Conservation (phyloP, 1,140 invertebrate species). For the Solenopsis fugax region DNA sequence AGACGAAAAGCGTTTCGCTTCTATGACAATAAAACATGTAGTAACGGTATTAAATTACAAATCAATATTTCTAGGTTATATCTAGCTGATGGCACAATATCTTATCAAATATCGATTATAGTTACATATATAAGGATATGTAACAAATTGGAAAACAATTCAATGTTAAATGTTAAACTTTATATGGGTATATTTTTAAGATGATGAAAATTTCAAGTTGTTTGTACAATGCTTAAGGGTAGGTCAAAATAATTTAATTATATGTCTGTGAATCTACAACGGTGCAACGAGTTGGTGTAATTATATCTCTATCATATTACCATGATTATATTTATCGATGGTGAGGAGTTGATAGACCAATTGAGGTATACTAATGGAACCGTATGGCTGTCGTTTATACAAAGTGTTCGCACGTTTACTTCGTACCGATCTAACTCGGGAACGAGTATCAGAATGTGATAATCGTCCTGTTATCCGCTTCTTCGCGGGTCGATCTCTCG, state of each 20-base stretch:
- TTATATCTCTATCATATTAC: constrained; percentile 18
- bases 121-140: no score
- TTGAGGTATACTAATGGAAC: constrained; percentile 52
- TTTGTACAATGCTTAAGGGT: neutral
- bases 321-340: constrained; percentile 63
- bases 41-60: neutral
- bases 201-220: neutral
- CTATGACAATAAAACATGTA: constrained; percentile 3
- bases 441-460: neutral
- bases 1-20: neutral
- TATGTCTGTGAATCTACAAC: neutral
- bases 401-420: constrained; percentile 39
- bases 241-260: constrained; percentile 22
- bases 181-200: neutral
- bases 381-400: constrained; percentile 19
- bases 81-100: neutral
- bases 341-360: constrained; percentile 71
- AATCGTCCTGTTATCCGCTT: neutral
- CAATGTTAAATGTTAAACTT: neutral
- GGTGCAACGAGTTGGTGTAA: neutral
- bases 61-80: neutral
- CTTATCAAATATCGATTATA: constrained; percentile 7
- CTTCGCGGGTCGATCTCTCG: neutral
- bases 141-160: no score
- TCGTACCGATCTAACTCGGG: neutral